Conservation (phyloP, 2,888 invertebrate genomes). For the Blastobasis adustella region DNA sequence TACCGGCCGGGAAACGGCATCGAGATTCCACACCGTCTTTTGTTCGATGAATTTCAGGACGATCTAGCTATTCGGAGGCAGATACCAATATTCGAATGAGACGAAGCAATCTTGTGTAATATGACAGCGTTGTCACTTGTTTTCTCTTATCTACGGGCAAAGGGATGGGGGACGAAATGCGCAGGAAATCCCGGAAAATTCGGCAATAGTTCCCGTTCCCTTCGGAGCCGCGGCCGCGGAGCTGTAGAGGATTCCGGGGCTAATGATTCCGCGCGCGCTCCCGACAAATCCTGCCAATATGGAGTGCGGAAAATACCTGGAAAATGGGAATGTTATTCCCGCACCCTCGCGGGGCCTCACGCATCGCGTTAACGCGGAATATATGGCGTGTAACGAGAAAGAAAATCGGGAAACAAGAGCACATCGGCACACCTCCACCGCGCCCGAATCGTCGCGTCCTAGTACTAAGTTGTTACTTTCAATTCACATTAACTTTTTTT, state of each 20-base stretch:
- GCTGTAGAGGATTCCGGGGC: slow-evolving; percentile 53
- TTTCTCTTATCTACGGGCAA: neutral
- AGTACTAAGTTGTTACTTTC: slow-evolving; percentile 64
- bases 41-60: neutral
- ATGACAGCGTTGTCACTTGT: too few relatives aligned
- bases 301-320: slow-evolving; percentile 68
- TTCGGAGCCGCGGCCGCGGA: slow-evolving; percentile 40
- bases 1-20: slow-evolving; percentile 13
- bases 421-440: neutral
- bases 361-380: slow-evolving; percentile 22
- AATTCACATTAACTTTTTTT: slow-evolving; percentile 66
- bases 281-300: slow-evolving; percentile 67
- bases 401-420: slow-evolving; percentile 7
- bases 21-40: neutral
- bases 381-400: slow-evolving; percentile 33
- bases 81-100: too few relatives aligned
- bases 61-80: neutral
- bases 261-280: slow-evolving; percentile 57
- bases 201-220: slow-evolving; percentile 48
- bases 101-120: too few relatives aligned
- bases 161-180: slow-evolving; percentile 30
- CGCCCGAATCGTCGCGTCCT: slow-evolving; percentile 26
- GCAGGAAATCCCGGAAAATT: slow-evolving; percentile 54
- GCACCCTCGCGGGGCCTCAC: slow-evolving; percentile 29
- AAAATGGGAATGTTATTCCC: slow-evolving; percentile 57